Base-by-base conservation (phyloP, 1,140 invertebrate genomes). In the Macrotrachela quadricornifera region DNA sequence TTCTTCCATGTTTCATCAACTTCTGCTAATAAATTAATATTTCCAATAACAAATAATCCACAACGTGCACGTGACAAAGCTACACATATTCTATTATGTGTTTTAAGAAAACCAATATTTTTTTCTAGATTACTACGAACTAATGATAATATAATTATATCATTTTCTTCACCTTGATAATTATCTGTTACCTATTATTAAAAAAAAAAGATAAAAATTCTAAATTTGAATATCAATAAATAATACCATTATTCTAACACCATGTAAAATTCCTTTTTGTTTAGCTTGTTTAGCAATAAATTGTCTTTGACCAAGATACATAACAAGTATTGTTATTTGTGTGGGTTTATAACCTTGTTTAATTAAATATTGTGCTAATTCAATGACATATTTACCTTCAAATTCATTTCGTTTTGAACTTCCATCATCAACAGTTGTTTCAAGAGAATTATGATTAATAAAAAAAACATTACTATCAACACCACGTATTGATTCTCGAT, bases 141-240 rank as follows among this genome's bases (percentile, higher is more conserved):
- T 2, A 87, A 67, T 0, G 84, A 86, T 11, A 87, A 62, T 3
- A 88, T 61, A 52, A 87, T 79, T 36, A 88, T 83, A 57, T 83
- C 78, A 41, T 78, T 80, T 66, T 88, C 84, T 64, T 85, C 79
- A 1, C 84, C 83, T 73, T 85, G 82, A 62, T 76, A 85, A 63
- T 41, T 59, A 41, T 38, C 58, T 30, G 21, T 30, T 30, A 30
- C 21, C 21, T n/a, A n/a, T n/a, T n/a, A n/a, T n/a, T 30, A 8
- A 30, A 30, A 30, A 30, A 30, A 30, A n/a, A n/a, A n/a, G n/a
- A 8, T 30, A 30, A 30, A 30, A 30, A 30, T 30, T 4, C 21
- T 30, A 30, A 30, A 30, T 30, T 30, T 30, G 3, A 30, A 30
- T 30, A 30, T 4, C 2, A 30, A 30, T 4, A 30, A 30, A 30